Evolutionary conservation across 2,797 vertebrate genomes (phyloP).

Genomic region (Syndactyla subalaris): DNA sequence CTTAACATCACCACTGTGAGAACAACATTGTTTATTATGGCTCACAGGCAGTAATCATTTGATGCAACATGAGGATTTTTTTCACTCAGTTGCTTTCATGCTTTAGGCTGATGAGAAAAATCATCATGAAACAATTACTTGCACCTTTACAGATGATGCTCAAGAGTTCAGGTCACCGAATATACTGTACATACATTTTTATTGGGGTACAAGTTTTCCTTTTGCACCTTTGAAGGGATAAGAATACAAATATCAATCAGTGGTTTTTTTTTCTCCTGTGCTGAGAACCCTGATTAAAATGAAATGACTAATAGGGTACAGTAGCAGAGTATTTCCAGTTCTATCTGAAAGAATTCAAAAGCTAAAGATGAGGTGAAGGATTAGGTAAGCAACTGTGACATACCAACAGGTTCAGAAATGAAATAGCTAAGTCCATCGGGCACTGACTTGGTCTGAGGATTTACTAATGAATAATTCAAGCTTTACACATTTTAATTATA

Average conservation of each 20-base stretch:
- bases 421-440: slow-evolving; percentile 5
- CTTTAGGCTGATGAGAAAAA: slow-evolving; percentile 79
- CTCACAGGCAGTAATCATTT: slow-evolving; percentile 84
- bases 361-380: not conserved
- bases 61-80: slow-evolving; percentile 83
- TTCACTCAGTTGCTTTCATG: slow-evolving; percentile 80
- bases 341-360: not conserved
- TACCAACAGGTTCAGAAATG: not conserved
- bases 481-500: slow-evolving; percentile 26
- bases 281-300: not conserved
- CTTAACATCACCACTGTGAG: slow-evolving; percentile 76
- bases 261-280: not conserved
- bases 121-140: slow-evolving; percentile 72
- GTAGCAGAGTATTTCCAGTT: not conserved
- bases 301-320: not conserved
- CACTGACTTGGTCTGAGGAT: slow-evolving; percentile 47
- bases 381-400: not conserved
- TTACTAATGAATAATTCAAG: slow-evolving; percentile 63
- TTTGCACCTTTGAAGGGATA: not conserved
- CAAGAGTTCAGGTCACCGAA: slow-evolving; percentile 37
- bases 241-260: not conserved
- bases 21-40: slow-evolving; percentile 84
- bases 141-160: slow-evolving; percentile 64
- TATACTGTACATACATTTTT: not conserved
- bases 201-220: not conserved